Conservation (phyloP, 2,113 vertebrate genomes). For the Paralichthys olivaceus region DNA sequence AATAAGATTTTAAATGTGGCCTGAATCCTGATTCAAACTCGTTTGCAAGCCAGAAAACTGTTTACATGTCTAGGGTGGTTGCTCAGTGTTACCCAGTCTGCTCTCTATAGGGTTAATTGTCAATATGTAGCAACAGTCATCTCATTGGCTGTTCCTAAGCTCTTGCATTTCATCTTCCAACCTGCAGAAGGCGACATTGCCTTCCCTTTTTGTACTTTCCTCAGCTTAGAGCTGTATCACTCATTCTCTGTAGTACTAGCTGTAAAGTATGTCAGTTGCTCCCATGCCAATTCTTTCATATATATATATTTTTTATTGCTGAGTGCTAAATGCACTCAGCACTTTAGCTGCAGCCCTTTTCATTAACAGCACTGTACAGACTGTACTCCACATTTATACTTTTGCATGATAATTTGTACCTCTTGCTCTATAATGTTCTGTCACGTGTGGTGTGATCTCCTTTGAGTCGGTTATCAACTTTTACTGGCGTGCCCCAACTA, state of each 20-base stretch:
- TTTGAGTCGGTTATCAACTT: slow-evolving; percentile 7
- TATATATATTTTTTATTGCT: background rate
- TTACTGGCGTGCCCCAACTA: slow-evolving; percentile 5
- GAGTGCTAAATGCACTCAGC: background rate
- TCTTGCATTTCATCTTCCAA: slow-evolving; percentile 12
- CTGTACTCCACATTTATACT: background rate
- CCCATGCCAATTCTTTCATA: background rate
- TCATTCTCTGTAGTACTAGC: background rate
- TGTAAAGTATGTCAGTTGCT: background rate
- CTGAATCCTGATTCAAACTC: background rate
- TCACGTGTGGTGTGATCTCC: background rate
- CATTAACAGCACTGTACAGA: background rate
- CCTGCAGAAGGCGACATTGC: slow-evolving; percentile 77
- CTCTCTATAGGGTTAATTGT: slow-evolving; percentile 62
- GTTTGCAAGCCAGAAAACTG: background rate
- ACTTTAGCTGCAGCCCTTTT: background rate
- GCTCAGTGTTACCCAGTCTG: background rate
- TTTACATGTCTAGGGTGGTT: background rate
- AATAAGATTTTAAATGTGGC: background rate
- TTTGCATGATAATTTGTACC: background rate
- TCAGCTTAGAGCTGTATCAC: slow-evolving; percentile 6
- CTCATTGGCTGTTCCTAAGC: slow-evolving; percentile 65
- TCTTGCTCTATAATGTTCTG: background rate
- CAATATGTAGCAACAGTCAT: slow-evolving; percentile 70
- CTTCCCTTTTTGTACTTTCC: slow-evolving; percentile 9